Evolutionary conservation across 2,113 vertebrate species (phyloP).

Genomic region (Heterotis niloticus): DNA sequence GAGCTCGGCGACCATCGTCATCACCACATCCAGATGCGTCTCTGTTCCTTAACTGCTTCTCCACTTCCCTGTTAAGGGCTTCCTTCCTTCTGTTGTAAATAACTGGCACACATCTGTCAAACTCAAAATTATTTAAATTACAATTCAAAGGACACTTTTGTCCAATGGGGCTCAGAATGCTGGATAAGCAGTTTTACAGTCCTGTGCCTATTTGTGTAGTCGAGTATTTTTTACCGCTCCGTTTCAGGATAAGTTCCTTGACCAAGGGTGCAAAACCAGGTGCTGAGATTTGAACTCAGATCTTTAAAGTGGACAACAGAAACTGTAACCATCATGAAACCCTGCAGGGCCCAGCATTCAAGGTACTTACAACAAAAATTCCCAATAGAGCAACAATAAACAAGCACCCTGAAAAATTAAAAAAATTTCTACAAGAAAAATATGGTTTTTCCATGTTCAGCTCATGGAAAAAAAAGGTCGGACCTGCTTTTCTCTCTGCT

Average conservation of each 20-base stretch:
- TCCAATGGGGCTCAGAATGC: not conserved
- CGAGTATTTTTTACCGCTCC: too few species aligned
- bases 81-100: not conserved
- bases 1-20: constrained; percentile 1
- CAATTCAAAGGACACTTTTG: not conserved
- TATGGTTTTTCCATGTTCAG: not conserved
- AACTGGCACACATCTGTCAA: not conserved
- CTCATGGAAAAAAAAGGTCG: not conserved
- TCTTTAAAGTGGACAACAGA: too few species aligned
- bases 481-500: too few species aligned
- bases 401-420: too few species aligned
- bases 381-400: too few species aligned
- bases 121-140: not conserved
- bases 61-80: constrained; percentile 12
- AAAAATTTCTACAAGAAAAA: not conserved
- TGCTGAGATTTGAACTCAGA: too few species aligned
- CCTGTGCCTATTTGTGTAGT: too few species aligned
- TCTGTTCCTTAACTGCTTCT: not conserved
- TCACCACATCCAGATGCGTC: constrained; percentile 21
- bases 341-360: too few species aligned
- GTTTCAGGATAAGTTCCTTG: too few species aligned
- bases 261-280: too few species aligned
- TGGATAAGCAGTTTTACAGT: not conserved
- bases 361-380: too few species aligned
- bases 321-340: too few species aligned